Base-by-base conservation (phyloP, 2,113 vertebrate genomes). In the Neolamprologus toae region DNA sequence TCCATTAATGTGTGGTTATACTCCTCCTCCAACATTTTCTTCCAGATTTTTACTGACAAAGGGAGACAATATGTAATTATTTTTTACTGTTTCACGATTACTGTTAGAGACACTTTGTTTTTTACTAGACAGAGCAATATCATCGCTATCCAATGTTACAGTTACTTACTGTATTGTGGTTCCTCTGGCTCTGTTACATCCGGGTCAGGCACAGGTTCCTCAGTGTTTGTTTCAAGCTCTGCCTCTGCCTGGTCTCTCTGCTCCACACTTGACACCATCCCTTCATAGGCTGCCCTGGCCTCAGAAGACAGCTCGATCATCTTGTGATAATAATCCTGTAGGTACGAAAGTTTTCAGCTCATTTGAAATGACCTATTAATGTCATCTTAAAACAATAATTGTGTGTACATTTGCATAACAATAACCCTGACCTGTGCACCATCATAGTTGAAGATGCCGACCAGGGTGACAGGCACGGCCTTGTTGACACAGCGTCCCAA, bases 361-460 rank as follows among this genome's bases (percentile, higher is more conserved):
- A 14, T 49, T 10, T 26, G 5, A 35, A 68, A 63, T 37, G 0
- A 9, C 16, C 40, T 59, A 45, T 33, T 13, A 17, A 33, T 51
- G 23, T 78, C 17, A 31, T 51, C 12, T 23, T 23, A 13, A 45
- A 17, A 17, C 47, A 55, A 19, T 19, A 37, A 16, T 4, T n/a
- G 6, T 23, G 40, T 4, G 21, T 4, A 31, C 26, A 2, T 37
- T 37, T 40, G 9, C 14, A 2, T 19, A 45, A 45, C 9, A 9
- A 6, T 6, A 83, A 14, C 23, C 2, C 97, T 95, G 88, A 99
- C 99, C 97, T 99, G 98, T 55, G 98, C 99, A 1, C 99, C 99
- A 14, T 99, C 98, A 1, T 99, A 99, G 94, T 99, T 99, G 94
- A 99, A 99, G 92, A 99, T 97, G n/a, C 99, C 99, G 86, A 99